Evolutionary conservation across 30 jellyfish, hydroid and myxozoan species (phyloP), one percentile per base, ranked within the genome.

Genomic region (Turritopsis rubra): DNA sequence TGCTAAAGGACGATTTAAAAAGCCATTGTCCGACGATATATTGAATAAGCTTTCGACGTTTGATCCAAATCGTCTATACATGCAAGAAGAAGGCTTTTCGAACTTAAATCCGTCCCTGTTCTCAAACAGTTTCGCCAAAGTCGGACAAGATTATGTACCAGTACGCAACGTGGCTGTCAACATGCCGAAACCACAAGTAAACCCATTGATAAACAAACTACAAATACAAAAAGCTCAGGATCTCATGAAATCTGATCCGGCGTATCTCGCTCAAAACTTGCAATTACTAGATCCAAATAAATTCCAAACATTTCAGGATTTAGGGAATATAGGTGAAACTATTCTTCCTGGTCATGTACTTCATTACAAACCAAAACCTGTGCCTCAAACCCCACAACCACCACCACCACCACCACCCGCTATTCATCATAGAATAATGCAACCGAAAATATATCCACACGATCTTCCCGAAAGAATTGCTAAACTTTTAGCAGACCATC

Each of bases 271-370:
- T 25, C 86, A 89, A 53, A 91, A 91, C 68, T 88, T 83, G 27
- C 81, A 82, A 31, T 19, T 91, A 3, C 82, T 91, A 0, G 90
- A 87, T 72, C 79, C 89, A 18, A 53, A 71, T n/a, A 92, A 87
- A 41, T 91, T 70, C 72, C 89, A 88, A 28, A 83, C 96, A 22
- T 27, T 87, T 29, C 84, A 89, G 1, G 98, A 91, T 54, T 82
- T 91, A 21, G 89, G 82, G 7, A 65, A 90, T 3, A 87, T 91
- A 41, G 96, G 98, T 18, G 95, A 91, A 54, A 86, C 96, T 5
- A 82, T 91, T 19, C 84, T 75, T 31, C 96, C 96, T 8, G 89
- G 79, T 21, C 82, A 81, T 23, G 89, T 87, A 7, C 85, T 91
- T 23, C 85, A 74, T n/a, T 29, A 83, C 30, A 82, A 71, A 29